Base-by-base conservation (phyloP, 1,140 invertebrate species). In the Ladona fulva region DNA sequence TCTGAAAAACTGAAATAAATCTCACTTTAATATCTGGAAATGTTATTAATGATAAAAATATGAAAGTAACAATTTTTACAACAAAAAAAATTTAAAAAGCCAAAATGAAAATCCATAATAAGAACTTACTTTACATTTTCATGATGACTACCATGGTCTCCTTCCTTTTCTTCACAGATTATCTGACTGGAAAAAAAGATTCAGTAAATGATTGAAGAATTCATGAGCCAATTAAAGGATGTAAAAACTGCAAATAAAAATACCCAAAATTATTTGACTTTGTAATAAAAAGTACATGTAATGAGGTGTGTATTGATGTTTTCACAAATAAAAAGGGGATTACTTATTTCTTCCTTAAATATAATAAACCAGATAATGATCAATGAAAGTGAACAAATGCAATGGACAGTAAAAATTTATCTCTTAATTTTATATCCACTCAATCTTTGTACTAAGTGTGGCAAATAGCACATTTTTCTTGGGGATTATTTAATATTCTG, bases 131-230 rank as follows among this genome's bases (percentile, higher is more conserved):
- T 89, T 79, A 85, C 83, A 77, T 85, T 82, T 78, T 90, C 88
- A 78, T 89, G 86, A 82, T 88, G 87, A 79, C 52, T 66, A 24
- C n/a, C 74, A 75, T 24, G 24, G 82, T 89, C 88, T 78, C 83
- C 86, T 82, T 90, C 89, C 81, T 87, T 89, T 81, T 90, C 89
- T 85, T 91, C 89, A 78, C 84, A 89, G 82, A 90, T 88, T 77
- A 89, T 89, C 88, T 90, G 89, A 84, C 89, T 90, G 88, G 81
- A 89, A 89, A 81, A 84, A 80, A 79, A 52, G 25, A 52, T 77
- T 44, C 16, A 52, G 76, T 77, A 77, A 77, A 59, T 75, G 52
- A 16, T 42, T 75, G 29, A 75, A 66, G 52, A 66, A 66, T 66
- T 66, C 52, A 66, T 66, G 52, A 66, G 52, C 52, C 52, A 66